A percentile compares a stretch with the other conserved stretches of the same genome.
These are phyloP conservation scores for Crepidodera aurea DNA, from an alignment of 2,888 invertebrate species.

Conservation along the genomic window DNA sequence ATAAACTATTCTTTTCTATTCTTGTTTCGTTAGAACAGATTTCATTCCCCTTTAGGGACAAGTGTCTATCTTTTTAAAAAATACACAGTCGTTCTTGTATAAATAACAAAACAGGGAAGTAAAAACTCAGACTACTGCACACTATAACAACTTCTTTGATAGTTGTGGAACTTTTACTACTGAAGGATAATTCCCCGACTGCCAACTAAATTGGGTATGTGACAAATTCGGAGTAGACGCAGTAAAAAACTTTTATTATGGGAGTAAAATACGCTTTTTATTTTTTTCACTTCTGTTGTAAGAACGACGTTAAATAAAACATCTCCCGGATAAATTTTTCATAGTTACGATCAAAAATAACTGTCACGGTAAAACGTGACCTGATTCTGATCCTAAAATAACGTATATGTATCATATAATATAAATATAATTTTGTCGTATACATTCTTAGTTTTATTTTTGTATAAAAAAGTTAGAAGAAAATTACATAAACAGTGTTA, in stretches of 20 bases:
- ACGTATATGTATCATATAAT: neutral
- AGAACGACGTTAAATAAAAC: slow-evolving; percentile 12
- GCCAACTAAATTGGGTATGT: slow-evolving; percentile 9
- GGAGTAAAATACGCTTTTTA: slow-evolving; percentile 13
- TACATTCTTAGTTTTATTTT: neutral
- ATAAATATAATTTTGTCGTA: slow-evolving; percentile 4
- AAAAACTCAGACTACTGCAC: too few relatives aligned
- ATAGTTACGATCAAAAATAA: slow-evolving; percentile 23
- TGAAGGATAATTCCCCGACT: slow-evolving; percentile 1
- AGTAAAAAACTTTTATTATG: slow-evolving; percentile 13
- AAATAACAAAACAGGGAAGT: too few relatives aligned
- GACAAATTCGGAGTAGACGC: slow-evolving; percentile 7
- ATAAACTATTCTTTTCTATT: too few relatives aligned
- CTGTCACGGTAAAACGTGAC: slow-evolving; percentile 15
- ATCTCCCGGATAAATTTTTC: slow-evolving; percentile 7
- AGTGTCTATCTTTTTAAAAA: too few relatives aligned
- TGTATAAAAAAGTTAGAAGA: neutral
- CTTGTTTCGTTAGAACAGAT: too few relatives aligned
- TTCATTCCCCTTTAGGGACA: too few relatives aligned
- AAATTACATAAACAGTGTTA: too few relatives aligned
- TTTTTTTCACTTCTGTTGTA: slow-evolving; percentile 13
- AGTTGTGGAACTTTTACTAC: slow-evolving; percentile 22
- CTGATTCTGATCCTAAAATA: slow-evolving; percentile 1
- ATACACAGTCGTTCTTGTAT: too few relatives aligned
- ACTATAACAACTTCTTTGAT: too few relatives aligned